Evolutionary conservation across 1,140 invertebrate genomes (phyloP), one percentile per base, ranked within the genome.

Genomic region (Wasmannia auropunctata): DNA sequence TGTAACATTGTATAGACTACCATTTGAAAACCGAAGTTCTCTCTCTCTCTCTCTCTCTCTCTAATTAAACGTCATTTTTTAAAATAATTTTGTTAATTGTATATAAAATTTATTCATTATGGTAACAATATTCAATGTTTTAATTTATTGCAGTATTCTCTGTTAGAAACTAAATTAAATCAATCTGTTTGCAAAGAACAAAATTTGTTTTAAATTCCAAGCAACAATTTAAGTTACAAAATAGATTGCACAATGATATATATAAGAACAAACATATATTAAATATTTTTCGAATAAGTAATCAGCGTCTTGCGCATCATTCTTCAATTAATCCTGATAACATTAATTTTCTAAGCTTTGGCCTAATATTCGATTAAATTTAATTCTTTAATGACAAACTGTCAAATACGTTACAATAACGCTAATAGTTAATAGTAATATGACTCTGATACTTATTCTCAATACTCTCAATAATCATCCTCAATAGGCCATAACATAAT

Each of bases 401-500:
- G 16, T 69, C 16, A 0, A 80, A 40, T 31, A n/a, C n/a, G 46
- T 51, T 80, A 80, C 7, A 25, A 51, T 40, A 37, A 34, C 6
- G 19, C 46, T 69, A 67, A 40, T 65, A 54, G 2, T 22, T 31
- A 28, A 46, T n/a, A n/a, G n/a, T n/a, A n/a, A n/a, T n/a, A n/a
- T 10, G 62, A 54, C 11, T 37, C 5, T 10, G 49, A 51, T n/a
- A 34, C 14, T 25, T n/a, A 58, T 22, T 51, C 7, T 51, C 7
- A 43, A 43, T 11, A 74, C 40, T 70, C n/a, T 51, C 7, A 43
- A 43, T 11, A 74, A 34, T 70, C 49, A 86, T 83, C 8, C 22
- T 54, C 58, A 31, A 67, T 90, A 90, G 87, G 87, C 88, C 88
- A 84, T 54, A 76, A 75, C 56, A 65, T 56, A 25, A 49, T 58